A percentile compares a stretch with the other conserved stretches of the same genome.
Conservation (phyloP, 2,113 vertebrate genomes). For the Cryptomyrus ogoouensis region DNA sequence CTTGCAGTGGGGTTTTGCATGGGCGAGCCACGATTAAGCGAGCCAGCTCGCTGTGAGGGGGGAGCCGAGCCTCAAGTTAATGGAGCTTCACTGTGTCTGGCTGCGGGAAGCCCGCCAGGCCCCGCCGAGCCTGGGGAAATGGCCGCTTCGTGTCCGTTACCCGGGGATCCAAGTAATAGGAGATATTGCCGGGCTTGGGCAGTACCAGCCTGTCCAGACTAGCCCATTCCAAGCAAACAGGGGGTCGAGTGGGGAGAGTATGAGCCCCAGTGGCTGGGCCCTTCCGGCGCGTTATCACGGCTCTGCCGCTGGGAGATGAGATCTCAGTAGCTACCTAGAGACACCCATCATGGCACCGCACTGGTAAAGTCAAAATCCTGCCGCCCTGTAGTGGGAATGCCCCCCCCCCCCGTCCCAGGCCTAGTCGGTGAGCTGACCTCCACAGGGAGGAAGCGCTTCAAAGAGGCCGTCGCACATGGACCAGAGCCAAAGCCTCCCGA, state of each 20-base stretch:
- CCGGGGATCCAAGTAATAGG: slow-evolving; percentile 16
- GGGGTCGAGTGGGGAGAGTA: neutral
- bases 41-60: neutral
- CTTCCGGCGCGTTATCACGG: neutral
- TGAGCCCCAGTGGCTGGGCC: neutral
- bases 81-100: slow-evolving; percentile 19
- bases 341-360: neutral
- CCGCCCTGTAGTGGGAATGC: neutral
- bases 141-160: slow-evolving; percentile 7
- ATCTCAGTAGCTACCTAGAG: neutral
- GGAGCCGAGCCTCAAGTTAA: slow-evolving; percentile 8
- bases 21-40: neutral
- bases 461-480: neutral
- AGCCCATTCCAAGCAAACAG: neutral
- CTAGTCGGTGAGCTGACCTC: neutral
- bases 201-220: neutral
- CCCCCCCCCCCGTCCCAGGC: neutral
- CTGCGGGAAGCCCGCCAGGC: slow-evolving; percentile 10
- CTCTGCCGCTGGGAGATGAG: neutral
- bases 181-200: neutral
- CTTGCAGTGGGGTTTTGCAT: neutral
- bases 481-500: neutral
- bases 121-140: neutral
- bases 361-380: neutral
- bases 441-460: neutral